Percentiles rank a stretch among this genome's conserved stretches.
These are phyloP conservation scores for Tineola bisselliella DNA, from an alignment of 2,888 invertebrate species.

Conservation along the genomic window DNA sequence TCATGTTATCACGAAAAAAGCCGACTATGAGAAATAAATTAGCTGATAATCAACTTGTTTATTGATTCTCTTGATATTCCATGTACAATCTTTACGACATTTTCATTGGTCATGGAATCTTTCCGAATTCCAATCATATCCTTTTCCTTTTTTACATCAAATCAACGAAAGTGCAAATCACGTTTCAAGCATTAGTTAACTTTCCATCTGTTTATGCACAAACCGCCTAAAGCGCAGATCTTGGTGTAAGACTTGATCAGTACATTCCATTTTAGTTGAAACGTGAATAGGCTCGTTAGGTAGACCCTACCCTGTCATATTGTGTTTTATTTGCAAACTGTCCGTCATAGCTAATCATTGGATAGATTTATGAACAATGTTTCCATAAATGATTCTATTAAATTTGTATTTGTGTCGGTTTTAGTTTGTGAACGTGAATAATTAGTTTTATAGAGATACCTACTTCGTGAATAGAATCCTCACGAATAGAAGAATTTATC, in stretches of 20 bases:
- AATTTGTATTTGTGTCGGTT: background rate
- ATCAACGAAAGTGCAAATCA: background rate
- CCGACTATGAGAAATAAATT: too few species aligned
- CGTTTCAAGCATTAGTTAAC: background rate
- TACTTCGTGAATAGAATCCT: background rate
- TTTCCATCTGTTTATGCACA: background rate
- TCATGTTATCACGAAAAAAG: too few species aligned
- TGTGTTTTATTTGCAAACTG: conserved; percentile 19
- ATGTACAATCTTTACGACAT: too few species aligned
- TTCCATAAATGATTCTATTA: background rate
- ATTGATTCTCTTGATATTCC: too few species aligned
- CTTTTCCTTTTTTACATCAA: background rate
- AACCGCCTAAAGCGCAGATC: background rate
- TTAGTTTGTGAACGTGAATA: background rate
- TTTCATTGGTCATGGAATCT: too few species aligned
- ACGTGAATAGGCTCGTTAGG: conserved; percentile 58
- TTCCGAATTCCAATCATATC: background rate
- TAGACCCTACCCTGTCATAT: background rate
- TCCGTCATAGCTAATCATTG: conserved; percentile 50
- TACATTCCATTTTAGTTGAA: conserved; percentile 1
- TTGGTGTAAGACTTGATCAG: conserved; percentile 2
- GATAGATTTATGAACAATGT: conserved; percentile 31
- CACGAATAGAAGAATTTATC: background rate
- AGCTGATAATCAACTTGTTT: too few species aligned
- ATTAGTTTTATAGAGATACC: background rate